Conservation (phyloP, 2,797 vertebrate genomes). For the Sylvilagus floridanus region DNA sequence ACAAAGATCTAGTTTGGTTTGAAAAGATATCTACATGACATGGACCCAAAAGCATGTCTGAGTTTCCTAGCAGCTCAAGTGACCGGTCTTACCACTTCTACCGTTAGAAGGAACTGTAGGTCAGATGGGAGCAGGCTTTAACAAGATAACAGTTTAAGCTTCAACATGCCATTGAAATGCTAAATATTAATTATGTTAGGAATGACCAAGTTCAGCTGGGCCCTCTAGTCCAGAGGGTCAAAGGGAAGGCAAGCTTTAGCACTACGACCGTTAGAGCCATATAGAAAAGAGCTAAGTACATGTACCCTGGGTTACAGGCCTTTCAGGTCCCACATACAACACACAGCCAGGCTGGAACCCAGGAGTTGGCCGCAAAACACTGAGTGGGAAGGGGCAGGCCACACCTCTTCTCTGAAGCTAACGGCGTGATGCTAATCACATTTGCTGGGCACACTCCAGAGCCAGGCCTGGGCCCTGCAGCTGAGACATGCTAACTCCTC, state of each 20-base stretch:
- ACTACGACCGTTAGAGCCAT: not conserved
- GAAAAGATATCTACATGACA: not conserved
- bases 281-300: not conserved
- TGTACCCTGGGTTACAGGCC: not conserved
- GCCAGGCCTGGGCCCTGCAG: not conserved
- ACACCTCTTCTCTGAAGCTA: not conserved
- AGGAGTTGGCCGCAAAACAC: not conserved
- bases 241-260: not conserved
- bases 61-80: not conserved
- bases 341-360: not conserved
- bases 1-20: constrained; percentile 31
- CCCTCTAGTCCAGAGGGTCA: not conserved
- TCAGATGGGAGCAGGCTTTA: not conserved
- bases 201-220: not conserved
- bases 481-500: not conserved
- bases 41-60: not conserved
- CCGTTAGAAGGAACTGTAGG: not conserved
- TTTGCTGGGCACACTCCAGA: not conserved
- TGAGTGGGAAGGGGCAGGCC: not conserved
- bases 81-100: not conserved
- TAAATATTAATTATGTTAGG: not conserved
- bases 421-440: not conserved
- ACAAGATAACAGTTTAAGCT: not conserved
- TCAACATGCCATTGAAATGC: not conserved
- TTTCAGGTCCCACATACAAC: not conserved